phyloP scores from a whole-genome alignment of 2,888 invertebrate genomes.

The Drosophila nr. perissopoda region DNA sequence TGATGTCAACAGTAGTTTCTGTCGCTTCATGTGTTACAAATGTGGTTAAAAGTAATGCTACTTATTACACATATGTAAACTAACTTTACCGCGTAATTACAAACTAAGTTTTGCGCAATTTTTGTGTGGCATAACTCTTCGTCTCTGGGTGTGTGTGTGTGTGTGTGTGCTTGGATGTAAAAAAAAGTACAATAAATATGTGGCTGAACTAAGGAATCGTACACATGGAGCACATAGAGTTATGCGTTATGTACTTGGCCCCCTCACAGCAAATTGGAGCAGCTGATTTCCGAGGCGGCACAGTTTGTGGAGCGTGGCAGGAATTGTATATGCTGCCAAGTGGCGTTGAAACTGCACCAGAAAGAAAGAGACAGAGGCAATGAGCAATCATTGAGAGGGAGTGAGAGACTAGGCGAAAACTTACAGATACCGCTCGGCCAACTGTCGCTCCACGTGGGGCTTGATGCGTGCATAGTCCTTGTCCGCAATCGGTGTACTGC shows the following conservation, averaged over 20 bases:
- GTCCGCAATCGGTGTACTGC: slow-evolving; percentile 83
- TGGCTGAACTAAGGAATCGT: slow-evolving; percentile 56
- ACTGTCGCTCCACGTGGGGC: slow-evolving; percentile 83
- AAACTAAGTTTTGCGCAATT: slow-evolving; percentile 50
- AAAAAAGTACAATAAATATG: slow-evolving; percentile 74
- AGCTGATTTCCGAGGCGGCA: slow-evolving; percentile 73
- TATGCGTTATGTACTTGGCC: slow-evolving; percentile 7
- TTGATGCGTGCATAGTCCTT: slow-evolving; percentile 84
- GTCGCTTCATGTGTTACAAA: slow-evolving; percentile 19
- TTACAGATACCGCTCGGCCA: slow-evolving; percentile 84
- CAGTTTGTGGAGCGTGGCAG: slow-evolving; percentile 82
- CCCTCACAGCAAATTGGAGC: slow-evolving; percentile 81
- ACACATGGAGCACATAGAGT: slow-evolving; percentile 36
- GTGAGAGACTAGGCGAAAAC: slow-evolving; percentile 37
- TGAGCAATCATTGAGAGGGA: neutral
- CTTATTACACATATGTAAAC: slow-evolving; percentile 27
- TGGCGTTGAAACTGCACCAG: slow-evolving; percentile 82
- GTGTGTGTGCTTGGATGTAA: slow-evolving; percentile 26
- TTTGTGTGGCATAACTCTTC: slow-evolving; percentile 31
- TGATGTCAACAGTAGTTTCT: slow-evolving; percentile 69
- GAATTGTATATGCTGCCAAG: slow-evolving; percentile 84
- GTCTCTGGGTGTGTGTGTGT: slow-evolving; percentile 14
- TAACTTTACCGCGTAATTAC: slow-evolving; percentile 41
- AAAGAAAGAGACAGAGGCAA: slow-evolving; percentile 19
- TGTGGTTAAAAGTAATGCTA: slow-evolving; percentile 36